Percentiles rank a stretch among this genome's conserved stretches.
phyloP scores from a whole-genome alignment of 2,113 vertebrate species.

The Columba janthina region DNA sequence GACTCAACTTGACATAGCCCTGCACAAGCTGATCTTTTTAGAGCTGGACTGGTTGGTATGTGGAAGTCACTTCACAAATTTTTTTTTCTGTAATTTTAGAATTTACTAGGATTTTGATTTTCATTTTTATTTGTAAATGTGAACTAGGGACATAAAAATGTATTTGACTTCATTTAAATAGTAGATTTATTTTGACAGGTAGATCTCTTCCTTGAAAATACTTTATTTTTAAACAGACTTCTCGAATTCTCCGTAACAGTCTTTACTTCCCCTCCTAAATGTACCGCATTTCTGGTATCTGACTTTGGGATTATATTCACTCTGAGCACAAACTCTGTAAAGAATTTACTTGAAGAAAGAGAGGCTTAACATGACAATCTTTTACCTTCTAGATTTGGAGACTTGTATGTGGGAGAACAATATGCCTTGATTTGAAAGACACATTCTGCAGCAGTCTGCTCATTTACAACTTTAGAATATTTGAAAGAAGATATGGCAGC shows the following conservation, averaged over 20 bases:
- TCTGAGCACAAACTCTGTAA: background rate
- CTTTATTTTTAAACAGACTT: background rate
- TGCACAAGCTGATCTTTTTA: background rate
- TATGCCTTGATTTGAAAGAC: conserved; percentile 84
- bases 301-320: background rate
- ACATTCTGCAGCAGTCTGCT: conserved; percentile 83
- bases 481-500: conserved; percentile 85
- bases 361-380: conserved; percentile 5
- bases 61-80: background rate
- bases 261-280: background rate
- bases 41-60: background rate
- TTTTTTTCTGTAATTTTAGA: background rate
- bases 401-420: conserved; percentile 77
- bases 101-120: background rate
- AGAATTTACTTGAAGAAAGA: background rate
- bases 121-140: background rate
- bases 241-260: background rate
- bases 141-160: background rate
- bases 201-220: background rate
- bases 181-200: background rate
- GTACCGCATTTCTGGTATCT: background rate
- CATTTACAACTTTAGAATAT: conserved; percentile 85
- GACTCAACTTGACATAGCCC: background rate
- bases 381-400: conserved; percentile 77
- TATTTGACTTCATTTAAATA: background rate